Conservation (phyloP, 2,888 invertebrate genomes). For the Nasonia oneida region DNA sequence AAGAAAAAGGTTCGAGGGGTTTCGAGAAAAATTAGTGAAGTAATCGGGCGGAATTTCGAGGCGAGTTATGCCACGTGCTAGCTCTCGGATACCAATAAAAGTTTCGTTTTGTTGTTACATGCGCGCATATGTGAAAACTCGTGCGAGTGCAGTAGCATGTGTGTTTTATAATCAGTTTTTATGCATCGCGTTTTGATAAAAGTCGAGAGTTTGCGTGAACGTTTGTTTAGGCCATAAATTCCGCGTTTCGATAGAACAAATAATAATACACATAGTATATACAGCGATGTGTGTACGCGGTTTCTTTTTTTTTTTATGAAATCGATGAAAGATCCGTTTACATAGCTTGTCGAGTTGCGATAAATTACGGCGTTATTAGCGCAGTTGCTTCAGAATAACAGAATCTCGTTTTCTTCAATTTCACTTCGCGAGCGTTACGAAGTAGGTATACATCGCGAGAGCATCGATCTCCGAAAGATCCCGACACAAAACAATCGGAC, state of each 20-base stretch:
- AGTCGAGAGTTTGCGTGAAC: not conserved
- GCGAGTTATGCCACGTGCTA: not conserved
- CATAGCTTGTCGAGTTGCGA: not conserved
- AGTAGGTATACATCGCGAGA: not conserved
- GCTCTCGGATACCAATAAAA: not conserved
- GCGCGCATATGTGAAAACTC: not conserved
- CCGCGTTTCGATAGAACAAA: not conserved
- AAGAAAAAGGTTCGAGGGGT: not conserved
- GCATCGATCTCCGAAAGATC: not conserved
- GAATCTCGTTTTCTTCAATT: not conserved
- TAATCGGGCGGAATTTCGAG: constrained; percentile 4
- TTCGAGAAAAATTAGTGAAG: constrained; percentile 7
- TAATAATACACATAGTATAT: not conserved
- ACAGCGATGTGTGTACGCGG: not conserved
- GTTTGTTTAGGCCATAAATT: constrained; percentile 22
- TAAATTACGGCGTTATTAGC: not conserved
- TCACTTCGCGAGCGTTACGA: not conserved
- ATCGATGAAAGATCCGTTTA: not conserved
- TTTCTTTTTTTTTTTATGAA: constrained; percentile 19
- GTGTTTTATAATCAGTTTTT: constrained; percentile 54
- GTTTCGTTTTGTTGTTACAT: constrained; percentile 29
- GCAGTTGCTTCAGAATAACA: not conserved
- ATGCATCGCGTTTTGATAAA: constrained; percentile 36
- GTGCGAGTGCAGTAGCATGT: not conserved
- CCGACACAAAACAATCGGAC: not conserved